phyloP scores from a whole-genome alignment of 2,113 vertebrate species.

The Pseudorectes ferrugineus region DNA sequence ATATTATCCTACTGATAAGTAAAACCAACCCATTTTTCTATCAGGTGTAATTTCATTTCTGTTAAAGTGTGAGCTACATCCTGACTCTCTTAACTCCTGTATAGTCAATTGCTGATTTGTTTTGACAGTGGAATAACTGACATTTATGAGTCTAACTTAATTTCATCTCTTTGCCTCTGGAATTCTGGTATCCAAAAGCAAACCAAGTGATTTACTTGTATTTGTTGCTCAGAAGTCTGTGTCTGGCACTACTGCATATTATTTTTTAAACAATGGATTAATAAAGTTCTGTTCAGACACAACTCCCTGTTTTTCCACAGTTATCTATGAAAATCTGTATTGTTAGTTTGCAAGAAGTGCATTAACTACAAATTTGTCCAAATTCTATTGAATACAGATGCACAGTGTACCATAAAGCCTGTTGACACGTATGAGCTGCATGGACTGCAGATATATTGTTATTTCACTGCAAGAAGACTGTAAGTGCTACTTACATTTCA shows the following conservation, averaged over 20 bases:
- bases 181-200: not conserved
- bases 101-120: not conserved
- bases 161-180: not conserved
- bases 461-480: not conserved
- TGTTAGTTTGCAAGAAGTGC: not conserved
- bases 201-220: not conserved
- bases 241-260: not conserved
- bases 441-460: not conserved
- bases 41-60: not conserved
- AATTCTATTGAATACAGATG: not conserved
- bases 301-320: not conserved
- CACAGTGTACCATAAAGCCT: not conserved
- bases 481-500: not conserved
- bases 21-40: not conserved
- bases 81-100: not conserved
- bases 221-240: not conserved
- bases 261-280: not conserved
- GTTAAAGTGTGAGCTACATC: not conserved
- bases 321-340: not conserved
- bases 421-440: accelerated
- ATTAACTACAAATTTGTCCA: not conserved
- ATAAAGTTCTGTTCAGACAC: not conserved
- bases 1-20: not conserved
- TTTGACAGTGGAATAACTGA: not conserved
- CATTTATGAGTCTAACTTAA: not conserved